Conservation (phyloP, 1,140 invertebrate genomes). For the Ctenoplectra terminalis region DNA sequence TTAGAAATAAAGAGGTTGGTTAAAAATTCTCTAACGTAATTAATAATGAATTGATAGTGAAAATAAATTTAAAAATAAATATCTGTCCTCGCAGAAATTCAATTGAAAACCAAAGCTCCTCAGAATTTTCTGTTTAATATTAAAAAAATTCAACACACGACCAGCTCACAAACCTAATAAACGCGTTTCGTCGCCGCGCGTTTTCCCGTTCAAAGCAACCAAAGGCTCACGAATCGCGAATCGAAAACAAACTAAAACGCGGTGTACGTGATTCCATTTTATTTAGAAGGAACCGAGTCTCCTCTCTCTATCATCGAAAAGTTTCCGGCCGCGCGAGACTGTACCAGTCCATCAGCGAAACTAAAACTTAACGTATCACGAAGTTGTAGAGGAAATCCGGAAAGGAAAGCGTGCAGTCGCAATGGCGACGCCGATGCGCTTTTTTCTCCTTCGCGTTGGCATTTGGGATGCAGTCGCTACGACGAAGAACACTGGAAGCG, state of each 20-base stretch:
- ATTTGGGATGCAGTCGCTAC: slow-evolving; percentile 4
- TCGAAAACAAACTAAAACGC: background rate
- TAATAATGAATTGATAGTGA: too few species aligned
- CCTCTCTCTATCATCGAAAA: slow-evolving; percentile 25
- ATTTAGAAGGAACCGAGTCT: background rate
- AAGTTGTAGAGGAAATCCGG: slow-evolving; percentile 50
- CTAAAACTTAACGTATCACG: slow-evolving; percentile 56
- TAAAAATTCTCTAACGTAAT: background rate
- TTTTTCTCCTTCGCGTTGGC: background rate
- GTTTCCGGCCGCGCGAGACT: slow-evolving; percentile 20
- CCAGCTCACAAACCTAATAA: background rate
- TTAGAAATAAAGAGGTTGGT: too few species aligned
- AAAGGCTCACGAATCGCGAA: too few species aligned
- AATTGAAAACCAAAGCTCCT: too few species aligned
- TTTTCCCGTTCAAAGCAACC: background rate
- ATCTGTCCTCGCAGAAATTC: too few species aligned
- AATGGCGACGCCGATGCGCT: background rate
- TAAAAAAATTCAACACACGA: background rate
- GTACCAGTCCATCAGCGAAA: slow-evolving; percentile 5
- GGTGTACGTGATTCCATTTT: slow-evolving; percentile 45
- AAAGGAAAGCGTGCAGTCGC: background rate
- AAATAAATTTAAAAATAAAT: too few species aligned
- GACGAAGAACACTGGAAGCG: background rate
- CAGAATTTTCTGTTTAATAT: background rate
- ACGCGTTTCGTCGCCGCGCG: background rate